Evolutionary conservation across 2,797 vertebrate genomes (phyloP).

Genomic region (Perdix hodgsoniae): DNA sequence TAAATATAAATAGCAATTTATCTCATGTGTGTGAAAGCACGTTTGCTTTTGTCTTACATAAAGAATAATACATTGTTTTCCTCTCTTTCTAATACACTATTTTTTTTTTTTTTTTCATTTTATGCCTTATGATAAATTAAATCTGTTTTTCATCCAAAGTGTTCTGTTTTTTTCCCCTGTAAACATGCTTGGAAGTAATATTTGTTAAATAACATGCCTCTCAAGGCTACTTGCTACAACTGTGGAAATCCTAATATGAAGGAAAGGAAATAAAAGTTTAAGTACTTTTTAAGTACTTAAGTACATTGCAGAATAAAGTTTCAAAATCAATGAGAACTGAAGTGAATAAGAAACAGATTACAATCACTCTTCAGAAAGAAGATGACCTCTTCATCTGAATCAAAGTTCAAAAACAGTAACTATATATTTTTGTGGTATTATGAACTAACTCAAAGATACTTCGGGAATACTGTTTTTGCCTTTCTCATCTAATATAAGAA

Average conservation of each 20-base stretch:
- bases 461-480: not conserved
- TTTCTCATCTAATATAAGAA: not conserved
- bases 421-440: not conserved
- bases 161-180: conserved; percentile 4
- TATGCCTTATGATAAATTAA: not conserved
- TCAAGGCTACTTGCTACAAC: conserved; percentile 24
- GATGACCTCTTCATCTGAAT: conserved; percentile 22
- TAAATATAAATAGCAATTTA: too few species aligned
- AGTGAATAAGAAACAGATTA: not conserved
- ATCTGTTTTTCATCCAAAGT: not conserved
- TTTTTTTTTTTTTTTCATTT: not conserved
- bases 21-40: not conserved
- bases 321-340: conserved; percentile 40
- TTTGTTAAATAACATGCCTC: not conserved
- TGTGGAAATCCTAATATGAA: not conserved
- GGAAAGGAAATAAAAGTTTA: conserved; percentile 43
- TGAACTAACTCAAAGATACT: not conserved
- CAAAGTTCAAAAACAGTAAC: conserved; percentile 4
- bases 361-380: not conserved
- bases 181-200: not conserved
- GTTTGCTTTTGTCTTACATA: not conserved
- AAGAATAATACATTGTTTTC: not conserved
- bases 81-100: not conserved
- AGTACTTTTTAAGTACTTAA: conserved; percentile 52
- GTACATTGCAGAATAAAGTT: conserved; percentile 41